phyloP scores from a whole-genome alignment of 2,888 invertebrate genomes.

The Acleris cristana region DNA sequence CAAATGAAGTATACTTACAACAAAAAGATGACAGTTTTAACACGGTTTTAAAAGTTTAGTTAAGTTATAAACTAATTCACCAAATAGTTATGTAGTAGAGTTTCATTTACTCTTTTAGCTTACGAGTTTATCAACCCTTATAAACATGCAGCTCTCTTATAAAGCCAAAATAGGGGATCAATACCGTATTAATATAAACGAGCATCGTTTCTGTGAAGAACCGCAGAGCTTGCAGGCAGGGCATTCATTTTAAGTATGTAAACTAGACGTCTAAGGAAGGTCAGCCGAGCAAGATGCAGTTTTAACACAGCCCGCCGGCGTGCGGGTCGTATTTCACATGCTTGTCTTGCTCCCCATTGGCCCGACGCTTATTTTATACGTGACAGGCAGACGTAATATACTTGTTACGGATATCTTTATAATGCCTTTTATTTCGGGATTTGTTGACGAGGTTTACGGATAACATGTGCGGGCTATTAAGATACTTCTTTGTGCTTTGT shows the following conservation, averaged over 20 bases:
- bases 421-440: slow-evolving; percentile 58
- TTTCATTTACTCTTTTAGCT: not conserved
- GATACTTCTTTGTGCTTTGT: not conserved
- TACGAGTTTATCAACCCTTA: not conserved
- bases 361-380: slow-evolving; percentile 75
- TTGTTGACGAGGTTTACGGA: slow-evolving; percentile 29
- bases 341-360: slow-evolving; percentile 67
- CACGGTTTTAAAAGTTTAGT: no score
- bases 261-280: slow-evolving; percentile 46
- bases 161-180: not conserved
- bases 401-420: slow-evolving; percentile 56
- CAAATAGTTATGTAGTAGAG: no score
- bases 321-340: slow-evolving; percentile 68
- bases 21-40: no score
- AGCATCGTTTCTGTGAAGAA: slow-evolving; percentile 11
- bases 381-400: slow-evolving; percentile 67
- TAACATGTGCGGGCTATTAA: not conserved
- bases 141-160: not conserved
- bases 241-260: slow-evolving; percentile 40
- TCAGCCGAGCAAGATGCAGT: slow-evolving; percentile 62
- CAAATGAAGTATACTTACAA: no score
- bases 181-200: slow-evolving; percentile 21
- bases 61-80: no score
- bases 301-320: slow-evolving; percentile 63
- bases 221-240: slow-evolving; percentile 21